Base-by-base conservation (phyloP, 2,113 vertebrate species). In the Felis chaus region DNA sequence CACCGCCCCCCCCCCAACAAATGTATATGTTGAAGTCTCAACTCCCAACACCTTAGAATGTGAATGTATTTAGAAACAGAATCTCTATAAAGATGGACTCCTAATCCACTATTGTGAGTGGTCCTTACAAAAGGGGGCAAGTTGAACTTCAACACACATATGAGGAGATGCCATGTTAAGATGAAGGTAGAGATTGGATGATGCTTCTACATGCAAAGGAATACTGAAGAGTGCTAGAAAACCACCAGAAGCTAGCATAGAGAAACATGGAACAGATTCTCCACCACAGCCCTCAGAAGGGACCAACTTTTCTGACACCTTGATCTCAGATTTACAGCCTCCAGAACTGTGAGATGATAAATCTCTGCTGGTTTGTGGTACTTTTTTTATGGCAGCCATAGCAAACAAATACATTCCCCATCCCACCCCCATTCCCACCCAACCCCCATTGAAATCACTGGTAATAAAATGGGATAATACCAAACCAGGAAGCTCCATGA, bases 351-450 rank as follows among this genome's bases (percentile, higher is more conserved):
- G 23, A 78, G 50, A 71, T 25, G 53, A 86, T 29, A 81, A 68
- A 27, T 53, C 12, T 31, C 3, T 50, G 3, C 80, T 7, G 23
- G 57, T 57, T 15, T 63, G 13, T 63, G 21, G n/a, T 61, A 31
- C 16, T 61, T 81, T 57, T 16, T 16, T 68, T 71, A 80, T 1
- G 27, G 23, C 41, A 81, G 33, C 39, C 3, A 8, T 61, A 80
- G 39, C 29, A 63, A 89, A 25, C 1, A 18, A 45, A 53, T 36
- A 31, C 31, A n/a, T 4, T 39, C 15, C 33, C 13, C 33, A 12
- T 10, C 1, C 21, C 36, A 50, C 12, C 2, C 4, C 4, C 29
- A 66, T 33, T 14, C 27, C 39, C 9, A 76, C 0, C 5, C 11
- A 19, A 57, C 7, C 7, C 39, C 61, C 23, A 79, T 0, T 83